Evolutionary conservation across 2,888 invertebrate species (phyloP).

Genomic region (Zootermopsis nevadensis): DNA sequence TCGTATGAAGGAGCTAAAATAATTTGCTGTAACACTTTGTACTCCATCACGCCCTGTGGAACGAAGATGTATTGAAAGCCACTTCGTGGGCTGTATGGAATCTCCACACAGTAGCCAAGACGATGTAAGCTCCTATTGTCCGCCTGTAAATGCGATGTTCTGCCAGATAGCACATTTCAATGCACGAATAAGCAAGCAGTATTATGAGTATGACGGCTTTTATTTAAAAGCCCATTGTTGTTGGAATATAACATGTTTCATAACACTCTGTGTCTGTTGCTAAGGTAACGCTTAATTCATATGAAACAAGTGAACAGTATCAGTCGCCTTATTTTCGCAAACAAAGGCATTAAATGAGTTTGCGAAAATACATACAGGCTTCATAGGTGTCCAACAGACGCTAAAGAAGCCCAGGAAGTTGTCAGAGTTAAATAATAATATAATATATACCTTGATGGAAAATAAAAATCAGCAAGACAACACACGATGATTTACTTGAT

Average conservation of each 20-base stretch:
- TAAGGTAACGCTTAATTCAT: background rate
- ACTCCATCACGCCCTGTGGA: too few species aligned
- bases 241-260: background rate
- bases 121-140: background rate
- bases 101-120: background rate
- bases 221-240: background rate
- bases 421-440: too few species aligned
- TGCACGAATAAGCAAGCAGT: background rate
- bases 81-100: too few species aligned
- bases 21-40: too few species aligned
- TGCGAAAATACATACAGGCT: too few species aligned
- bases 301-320: background rate
- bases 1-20: too few species aligned
- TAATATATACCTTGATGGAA: too few species aligned
- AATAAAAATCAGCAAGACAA: too few species aligned
- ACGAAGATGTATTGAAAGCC: too few species aligned
- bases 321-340: background rate
- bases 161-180: conserved; percentile 3
- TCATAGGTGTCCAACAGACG: too few species aligned
- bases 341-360: background rate
- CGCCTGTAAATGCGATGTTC: background rate
- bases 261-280: background rate
- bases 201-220: conserved; percentile 12
- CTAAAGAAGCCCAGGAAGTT: too few species aligned
- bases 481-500: too few species aligned